phyloP scores from a whole-genome alignment of 1,140 invertebrate genomes.

The Drosophila melanica region DNA sequence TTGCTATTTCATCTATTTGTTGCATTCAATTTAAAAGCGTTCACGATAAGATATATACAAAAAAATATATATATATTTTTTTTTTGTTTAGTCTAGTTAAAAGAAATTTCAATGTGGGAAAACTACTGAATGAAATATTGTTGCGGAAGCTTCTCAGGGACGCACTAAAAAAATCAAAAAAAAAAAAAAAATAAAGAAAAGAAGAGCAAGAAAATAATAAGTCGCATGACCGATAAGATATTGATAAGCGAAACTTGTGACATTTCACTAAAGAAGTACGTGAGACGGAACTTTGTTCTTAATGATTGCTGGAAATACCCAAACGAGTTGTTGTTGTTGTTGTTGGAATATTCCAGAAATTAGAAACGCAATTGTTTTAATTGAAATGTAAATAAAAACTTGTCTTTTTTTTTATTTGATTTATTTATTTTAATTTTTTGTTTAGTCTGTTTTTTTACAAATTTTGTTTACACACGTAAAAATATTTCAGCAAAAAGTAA shows the following conservation, averaged over 20 bases:
- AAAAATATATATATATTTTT: background rate
- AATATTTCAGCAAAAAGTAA: no score
- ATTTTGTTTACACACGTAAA: no score
- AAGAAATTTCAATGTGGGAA: background rate
- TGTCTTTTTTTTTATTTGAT: background rate
- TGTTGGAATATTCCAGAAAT: conserved; percentile 2
- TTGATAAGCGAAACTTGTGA: conserved; percentile 26
- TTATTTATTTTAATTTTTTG: background rate
- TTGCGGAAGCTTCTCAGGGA: conserved; percentile 29
- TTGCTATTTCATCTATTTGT: background rate
- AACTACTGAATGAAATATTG: conserved; percentile 43
- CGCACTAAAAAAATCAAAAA: conserved; percentile 10
- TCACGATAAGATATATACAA: conserved; percentile 35
- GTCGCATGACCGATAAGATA: conserved; percentile 42
- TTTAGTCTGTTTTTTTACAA: background rate
- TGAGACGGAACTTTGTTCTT: background rate
- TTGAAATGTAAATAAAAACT: background rate
- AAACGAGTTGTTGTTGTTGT: background rate
- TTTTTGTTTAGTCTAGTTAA: conserved; percentile 8
- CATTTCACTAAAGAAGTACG: background rate
- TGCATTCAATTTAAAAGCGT: conserved; percentile 12
- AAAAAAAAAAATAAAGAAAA: background rate
- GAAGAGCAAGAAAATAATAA: background rate
- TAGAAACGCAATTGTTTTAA: background rate
- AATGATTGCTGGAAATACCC: conserved; percentile 22